Evolutionary conservation across 2,888 invertebrate genomes (phyloP).

Genomic region (Anarsia innoxiella): DNA sequence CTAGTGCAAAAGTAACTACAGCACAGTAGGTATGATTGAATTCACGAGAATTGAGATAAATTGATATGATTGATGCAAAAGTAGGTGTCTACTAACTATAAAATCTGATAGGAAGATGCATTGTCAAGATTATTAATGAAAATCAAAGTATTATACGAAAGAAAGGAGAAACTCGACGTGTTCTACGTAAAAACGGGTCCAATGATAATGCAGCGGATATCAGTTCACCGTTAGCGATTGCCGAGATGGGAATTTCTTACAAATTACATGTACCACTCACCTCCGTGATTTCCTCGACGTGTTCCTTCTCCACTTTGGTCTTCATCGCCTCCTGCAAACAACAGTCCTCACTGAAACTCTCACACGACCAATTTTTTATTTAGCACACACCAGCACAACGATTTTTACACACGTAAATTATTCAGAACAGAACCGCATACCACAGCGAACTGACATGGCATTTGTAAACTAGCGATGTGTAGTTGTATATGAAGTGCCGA

Average conservation of each 20-base stretch:
- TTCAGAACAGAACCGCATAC: constrained; percentile 59
- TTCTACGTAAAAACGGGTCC: background rate
- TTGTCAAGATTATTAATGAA: background rate
- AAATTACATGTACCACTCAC: constrained; percentile 55
- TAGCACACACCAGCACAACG: constrained; percentile 45
- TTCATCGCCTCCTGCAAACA: constrained; percentile 73
- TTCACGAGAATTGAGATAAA: no score
- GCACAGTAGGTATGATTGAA: no score
- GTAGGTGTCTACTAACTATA: no score
- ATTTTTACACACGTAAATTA: constrained; percentile 56
- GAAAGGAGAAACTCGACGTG: constrained; percentile 1
- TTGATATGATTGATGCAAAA: no score
- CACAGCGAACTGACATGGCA: constrained; percentile 66
- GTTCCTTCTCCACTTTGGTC: constrained; percentile 75
- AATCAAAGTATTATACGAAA: background rate
- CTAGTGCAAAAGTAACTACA: no score
- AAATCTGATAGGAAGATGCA: no score
- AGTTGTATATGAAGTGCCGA: constrained; percentile 47
- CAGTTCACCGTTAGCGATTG: constrained; percentile 22
- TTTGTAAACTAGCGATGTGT: constrained; percentile 22
- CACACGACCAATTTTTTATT: constrained; percentile 47
- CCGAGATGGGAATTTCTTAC: constrained; percentile 20
- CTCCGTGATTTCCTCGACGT: constrained; percentile 73
- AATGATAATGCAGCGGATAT: constrained; percentile 22
- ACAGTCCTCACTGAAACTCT: constrained; percentile 51